Conservation (phyloP, 2,113 vertebrate genomes). For the Embiotoca jacksoni region DNA sequence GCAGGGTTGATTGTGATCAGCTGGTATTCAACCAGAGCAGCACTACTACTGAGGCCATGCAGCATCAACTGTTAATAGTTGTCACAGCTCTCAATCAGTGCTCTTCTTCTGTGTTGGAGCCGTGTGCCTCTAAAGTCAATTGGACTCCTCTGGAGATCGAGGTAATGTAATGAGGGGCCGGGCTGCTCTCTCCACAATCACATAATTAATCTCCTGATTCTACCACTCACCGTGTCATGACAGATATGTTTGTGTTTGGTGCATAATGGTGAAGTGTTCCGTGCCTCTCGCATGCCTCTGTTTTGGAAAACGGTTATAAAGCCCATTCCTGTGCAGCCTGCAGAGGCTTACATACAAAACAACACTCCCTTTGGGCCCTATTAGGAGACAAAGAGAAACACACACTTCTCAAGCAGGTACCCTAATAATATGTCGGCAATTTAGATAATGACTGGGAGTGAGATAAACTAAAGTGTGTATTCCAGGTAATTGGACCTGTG, state of each 20-base stretch:
- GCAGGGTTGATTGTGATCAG: conserved; percentile 13
- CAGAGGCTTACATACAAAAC: conserved; percentile 95
- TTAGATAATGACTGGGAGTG: conserved; percentile 99
- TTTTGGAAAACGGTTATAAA: conserved; percentile 78
- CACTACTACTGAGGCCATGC: not conserved
- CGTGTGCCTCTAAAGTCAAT: conserved; percentile 71
- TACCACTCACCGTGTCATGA: conserved; percentile 73
- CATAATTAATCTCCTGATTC: conserved; percentile 83
- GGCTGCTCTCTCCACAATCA: conserved; percentile 66
- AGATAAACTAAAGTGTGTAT: conserved; percentile 98
- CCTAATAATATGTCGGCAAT: conserved; percentile 97
- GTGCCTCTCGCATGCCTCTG: conserved; percentile 54
- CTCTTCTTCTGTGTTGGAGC: conserved; percentile 41
- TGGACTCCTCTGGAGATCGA: conserved; percentile 72
- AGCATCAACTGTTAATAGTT: conserved; percentile 41
- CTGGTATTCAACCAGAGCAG: not conserved
- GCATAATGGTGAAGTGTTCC: conserved; percentile 75
- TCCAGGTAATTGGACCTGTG: conserved; percentile 96
- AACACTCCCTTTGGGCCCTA: conserved; percentile 93
- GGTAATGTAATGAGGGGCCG: conserved; percentile 80
- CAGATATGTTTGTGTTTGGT: conserved; percentile 77
- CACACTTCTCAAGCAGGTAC: conserved; percentile 82
- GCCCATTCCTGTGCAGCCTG: conserved; percentile 89
- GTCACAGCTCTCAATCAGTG: conserved; percentile 71
- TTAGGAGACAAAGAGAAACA: conserved; percentile 88